A percentile compares a stretch with the other conserved stretches of the same genome.
phyloP scores from a whole-genome alignment of 2,113 vertebrate species.

The Microtus pennsylvanicus region DNA sequence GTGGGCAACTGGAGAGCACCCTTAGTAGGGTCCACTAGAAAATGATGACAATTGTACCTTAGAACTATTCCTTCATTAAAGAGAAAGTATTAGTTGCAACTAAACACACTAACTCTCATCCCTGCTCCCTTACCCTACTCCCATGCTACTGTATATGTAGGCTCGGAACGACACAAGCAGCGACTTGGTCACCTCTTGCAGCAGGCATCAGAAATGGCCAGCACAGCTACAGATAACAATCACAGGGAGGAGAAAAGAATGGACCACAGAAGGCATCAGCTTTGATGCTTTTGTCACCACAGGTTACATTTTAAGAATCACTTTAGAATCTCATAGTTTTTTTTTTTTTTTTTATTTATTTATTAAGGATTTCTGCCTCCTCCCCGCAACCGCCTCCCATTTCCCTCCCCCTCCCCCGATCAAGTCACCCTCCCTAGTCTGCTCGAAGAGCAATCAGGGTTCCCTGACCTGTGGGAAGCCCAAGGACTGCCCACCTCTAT shows the following conservation, averaged over 20 bases:
- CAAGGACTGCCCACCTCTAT: too few species aligned
- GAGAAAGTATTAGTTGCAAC: neutral
- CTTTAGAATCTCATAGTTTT: too few species aligned
- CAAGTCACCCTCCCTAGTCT: too few species aligned
- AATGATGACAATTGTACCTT: neutral
- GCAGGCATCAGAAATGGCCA: neutral
- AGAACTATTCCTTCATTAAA: neutral
- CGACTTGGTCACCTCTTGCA: neutral
- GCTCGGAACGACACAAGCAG: neutral
- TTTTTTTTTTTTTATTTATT: too few species aligned
- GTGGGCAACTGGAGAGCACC: neutral
- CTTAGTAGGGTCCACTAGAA: neutral
- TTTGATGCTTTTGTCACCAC: conserved; percentile 3
- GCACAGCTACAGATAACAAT: conserved; percentile 11
- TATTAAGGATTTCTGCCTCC: too few species aligned
- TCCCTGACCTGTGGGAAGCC: too few species aligned
- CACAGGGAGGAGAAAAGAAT: neutral
- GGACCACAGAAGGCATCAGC: neutral
- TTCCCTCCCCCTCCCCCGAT: too few species aligned
- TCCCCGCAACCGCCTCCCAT: too few species aligned
- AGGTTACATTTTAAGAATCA: conserved; percentile 16
- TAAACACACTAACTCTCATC: neutral
- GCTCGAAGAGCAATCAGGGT: too few species aligned
- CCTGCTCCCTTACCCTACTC: neutral
- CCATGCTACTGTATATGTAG: neutral